Base-by-base conservation (phyloP, 2,888 invertebrate species). In the Galerucella nymphaeae region DNA sequence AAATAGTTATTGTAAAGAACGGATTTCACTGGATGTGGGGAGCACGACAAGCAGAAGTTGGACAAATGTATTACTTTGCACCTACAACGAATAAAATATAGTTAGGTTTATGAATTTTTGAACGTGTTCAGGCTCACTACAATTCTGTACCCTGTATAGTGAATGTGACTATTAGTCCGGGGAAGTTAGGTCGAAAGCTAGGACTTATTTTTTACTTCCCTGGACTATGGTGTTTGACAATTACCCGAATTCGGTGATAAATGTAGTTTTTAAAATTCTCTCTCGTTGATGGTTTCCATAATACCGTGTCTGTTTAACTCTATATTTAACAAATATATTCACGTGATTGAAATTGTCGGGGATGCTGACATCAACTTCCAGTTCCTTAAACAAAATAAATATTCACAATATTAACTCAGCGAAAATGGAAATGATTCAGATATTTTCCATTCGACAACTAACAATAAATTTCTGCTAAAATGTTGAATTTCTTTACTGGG, bases 201-300 rank as follows among this genome's bases (percentile, higher is more conserved):
- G n/a, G n/a, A n/a, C n/a, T n/a, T n/a, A n/a, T n/a, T n/a, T n/a
- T n/a, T n/a, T n/a, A n/a, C n/a, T n/a, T n/a, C n/a, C n/a, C n/a
- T n/a, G n/a, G n/a, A n/a, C n/a, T n/a, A n/a, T 30, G 23, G 23
- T 30, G 23, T 30, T 16, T 8, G 9, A n/a, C 16, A 50, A 53
- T 53, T 53, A 53, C 50, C 50, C n/a, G n/a, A 53, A 16, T 53
- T 53, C 50, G 50, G n/a, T 16, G 18, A 53, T 16, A 16, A 53
- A 53, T 16, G n/a, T 16, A 16, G 3, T 53, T 18, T 16, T 53
- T 8, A 53, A 16, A 53, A 53, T 16, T 10, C 16, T 53, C 9
- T 53, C 50, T 16, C 16, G n/a, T 5, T 16, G 50, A n/a, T 53
- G 50, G 8, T n/a, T 16, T 18, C 50, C 50, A 53, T 53, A 9